Percentiles rank a stretch among this genome's conserved stretches.
These are phyloP conservation scores for Crossocerus cetratus DNA, from an alignment of 2,888 invertebrate genomes.

Conservation along the genomic window DNA sequence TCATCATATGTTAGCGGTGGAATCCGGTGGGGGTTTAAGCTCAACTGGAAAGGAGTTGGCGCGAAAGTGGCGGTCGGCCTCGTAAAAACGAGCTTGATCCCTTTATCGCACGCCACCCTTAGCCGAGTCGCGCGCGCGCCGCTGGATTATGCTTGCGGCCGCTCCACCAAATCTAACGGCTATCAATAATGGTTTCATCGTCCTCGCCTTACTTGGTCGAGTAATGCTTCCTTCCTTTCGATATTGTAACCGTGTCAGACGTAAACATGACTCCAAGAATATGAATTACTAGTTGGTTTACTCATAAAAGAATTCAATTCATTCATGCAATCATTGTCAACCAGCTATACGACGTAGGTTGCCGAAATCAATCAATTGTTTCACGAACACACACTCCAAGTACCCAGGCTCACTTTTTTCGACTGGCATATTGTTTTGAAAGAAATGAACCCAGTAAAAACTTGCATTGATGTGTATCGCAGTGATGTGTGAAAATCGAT, in stretches of 20 bases:
- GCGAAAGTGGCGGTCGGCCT: slow-evolving; percentile 48
- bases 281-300: too few species aligned
- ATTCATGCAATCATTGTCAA: too few species aligned
- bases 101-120: slow-evolving; percentile 71
- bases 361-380: too few species aligned
- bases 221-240: slow-evolving; percentile 32
- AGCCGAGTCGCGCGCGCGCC: slow-evolving; percentile 46
- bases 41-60: slow-evolving; percentile 30
- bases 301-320: too few species aligned
- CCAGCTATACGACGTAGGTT: too few species aligned
- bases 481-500: too few species aligned
- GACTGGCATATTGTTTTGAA: too few species aligned
- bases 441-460: too few species aligned
- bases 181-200: slow-evolving; percentile 69
- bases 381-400: too few species aligned
- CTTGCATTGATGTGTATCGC: too few species aligned
- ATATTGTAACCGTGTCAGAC: slow-evolving; percentile 13
- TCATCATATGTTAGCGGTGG: slow-evolving; percentile 36
- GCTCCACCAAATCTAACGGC: slow-evolving; percentile 20
- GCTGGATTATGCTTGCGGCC: slow-evolving; percentile 66
- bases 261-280: slow-evolving; percentile 4
- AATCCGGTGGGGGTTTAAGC: slow-evolving; percentile 45
- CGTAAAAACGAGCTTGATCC: slow-evolving; percentile 72
- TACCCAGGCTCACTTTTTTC: too few species aligned
- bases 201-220: slow-evolving; percentile 47